Evolutionary conservation across 2,113 vertebrate species (phyloP).

Genomic region (Chiloscyllium plagiosum): DNA sequence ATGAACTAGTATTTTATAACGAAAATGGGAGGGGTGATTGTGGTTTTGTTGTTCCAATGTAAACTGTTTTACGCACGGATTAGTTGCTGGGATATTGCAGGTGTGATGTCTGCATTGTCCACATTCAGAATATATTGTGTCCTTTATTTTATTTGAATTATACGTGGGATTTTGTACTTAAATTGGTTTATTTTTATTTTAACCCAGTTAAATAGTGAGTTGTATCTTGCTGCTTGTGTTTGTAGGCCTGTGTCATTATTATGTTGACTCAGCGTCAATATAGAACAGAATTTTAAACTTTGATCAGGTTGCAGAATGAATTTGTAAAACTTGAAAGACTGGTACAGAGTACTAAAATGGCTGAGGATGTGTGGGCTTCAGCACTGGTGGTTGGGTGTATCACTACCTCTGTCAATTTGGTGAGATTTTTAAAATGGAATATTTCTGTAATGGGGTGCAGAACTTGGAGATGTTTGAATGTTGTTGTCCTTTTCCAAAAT

Average conservation of each 20-base stretch:
- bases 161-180: neutral
- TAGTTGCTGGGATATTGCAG: neutral
- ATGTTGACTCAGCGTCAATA: neutral
- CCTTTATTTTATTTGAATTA: neutral
- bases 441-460: neutral
- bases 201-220: neutral
- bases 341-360: neutral
- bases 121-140: neutral
- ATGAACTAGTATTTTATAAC: neutral
- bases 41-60: neutral
- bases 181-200: neutral
- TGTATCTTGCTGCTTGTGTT: neutral
- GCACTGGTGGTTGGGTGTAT: neutral
- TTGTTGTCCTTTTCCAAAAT: neutral
- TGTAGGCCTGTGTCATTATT: neutral
- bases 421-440: neutral
- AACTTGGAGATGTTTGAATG: neutral
- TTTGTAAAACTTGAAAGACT: neutral
- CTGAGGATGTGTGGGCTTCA: neutral
- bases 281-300: neutral
- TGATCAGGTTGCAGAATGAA: neutral
- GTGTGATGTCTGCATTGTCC: neutral
- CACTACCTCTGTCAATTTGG: neutral
- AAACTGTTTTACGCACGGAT: neutral
- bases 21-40: neutral